Evolutionary conservation across 2,797 vertebrate species (phyloP), one percentile per base, ranked within the genome.

Genomic region (Hozukius guyotensis): DNA sequence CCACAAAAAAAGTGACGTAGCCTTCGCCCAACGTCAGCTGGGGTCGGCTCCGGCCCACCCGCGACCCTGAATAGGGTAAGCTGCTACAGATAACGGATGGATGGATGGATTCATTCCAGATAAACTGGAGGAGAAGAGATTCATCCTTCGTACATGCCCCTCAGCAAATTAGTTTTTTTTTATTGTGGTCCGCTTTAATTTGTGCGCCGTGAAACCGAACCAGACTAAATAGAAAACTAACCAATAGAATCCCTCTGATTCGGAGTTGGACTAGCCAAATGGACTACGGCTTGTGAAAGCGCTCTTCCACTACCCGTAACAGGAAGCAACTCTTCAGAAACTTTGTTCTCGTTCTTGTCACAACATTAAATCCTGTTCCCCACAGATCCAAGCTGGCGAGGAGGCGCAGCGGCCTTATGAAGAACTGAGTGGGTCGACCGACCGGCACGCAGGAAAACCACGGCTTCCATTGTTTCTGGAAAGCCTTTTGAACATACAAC

Each of bases 321-420:
- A 32, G 7, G 1, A 8, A 38, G 3, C 34, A 14, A 16, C 31
- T 34, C 42, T 34, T 18, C 22, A 38, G 13, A 36, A 64, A 22
- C n/a, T 8, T 24, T 6, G 2, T n/a, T 57, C 56, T 73, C n/a
- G 8, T 73, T 75, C 25, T 86, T 14, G 20, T 42, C 59, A 31
- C 9, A 7, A 69, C 2, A 3, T 64, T 7, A 82, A 65, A 16
- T 72, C 72, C 49, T 8, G 6, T 74, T 70, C 57, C 3, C 13
- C 84, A 31, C 89, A 99, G 98, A 96, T 99, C 98, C 3, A 99
- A 99, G 91, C 94, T 99, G 84, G 97, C 98, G 56, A 97, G 98
- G 88, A 97, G 98, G 88, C 97, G 97, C 94, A 96, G 96, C 0
- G 97, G 96, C 87, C 95, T 97, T 73, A 89, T 92, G 83, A 98